Evolutionary conservation across 2,113 vertebrate genomes (phyloP).

Genomic region (Labrus mixtus): DNA sequence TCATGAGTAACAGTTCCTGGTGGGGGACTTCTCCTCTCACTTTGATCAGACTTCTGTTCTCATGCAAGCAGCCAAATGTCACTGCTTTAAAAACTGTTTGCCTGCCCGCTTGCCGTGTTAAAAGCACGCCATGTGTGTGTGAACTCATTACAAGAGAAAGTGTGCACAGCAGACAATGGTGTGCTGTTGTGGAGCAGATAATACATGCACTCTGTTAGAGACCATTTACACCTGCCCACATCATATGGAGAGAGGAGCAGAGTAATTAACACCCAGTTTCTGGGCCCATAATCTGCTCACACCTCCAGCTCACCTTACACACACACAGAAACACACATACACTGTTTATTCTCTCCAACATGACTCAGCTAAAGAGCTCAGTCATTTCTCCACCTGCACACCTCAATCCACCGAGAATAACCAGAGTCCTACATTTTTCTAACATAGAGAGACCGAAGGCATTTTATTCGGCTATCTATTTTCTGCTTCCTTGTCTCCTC

Average conservation of each 20-base stretch:
- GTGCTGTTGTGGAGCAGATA: constrained; percentile 4
- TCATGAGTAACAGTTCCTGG: neutral
- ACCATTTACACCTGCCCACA: constrained; percentile 9
- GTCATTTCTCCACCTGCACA: constrained; percentile 11
- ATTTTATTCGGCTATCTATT: neutral
- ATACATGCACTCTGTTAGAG: constrained; percentile 19
- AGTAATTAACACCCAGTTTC: constrained; percentile 38
- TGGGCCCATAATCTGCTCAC: neutral
- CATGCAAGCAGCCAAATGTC: neutral
- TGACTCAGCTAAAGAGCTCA: constrained; percentile 24
- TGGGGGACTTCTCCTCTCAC: neutral
- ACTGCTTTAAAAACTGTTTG: too few relatives aligned
- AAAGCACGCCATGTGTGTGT: constrained; percentile 11
- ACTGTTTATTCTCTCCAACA: constrained; percentile 3
- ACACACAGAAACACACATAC: neutral
- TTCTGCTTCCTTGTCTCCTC: too few relatives aligned
- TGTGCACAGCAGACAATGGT: neutral
- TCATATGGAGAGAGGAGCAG: constrained; percentile 18
- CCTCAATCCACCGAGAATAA: neutral
- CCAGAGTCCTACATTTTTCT: too few relatives aligned
- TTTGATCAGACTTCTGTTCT: neutral
- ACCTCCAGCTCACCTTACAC: neutral
- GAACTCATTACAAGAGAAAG: constrained; percentile 28
- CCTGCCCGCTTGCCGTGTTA: neutral
- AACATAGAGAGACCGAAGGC: neutral